phyloP scores from a whole-genome alignment of 2,888 invertebrate species.

The Monoplex corrugatus region DNA sequence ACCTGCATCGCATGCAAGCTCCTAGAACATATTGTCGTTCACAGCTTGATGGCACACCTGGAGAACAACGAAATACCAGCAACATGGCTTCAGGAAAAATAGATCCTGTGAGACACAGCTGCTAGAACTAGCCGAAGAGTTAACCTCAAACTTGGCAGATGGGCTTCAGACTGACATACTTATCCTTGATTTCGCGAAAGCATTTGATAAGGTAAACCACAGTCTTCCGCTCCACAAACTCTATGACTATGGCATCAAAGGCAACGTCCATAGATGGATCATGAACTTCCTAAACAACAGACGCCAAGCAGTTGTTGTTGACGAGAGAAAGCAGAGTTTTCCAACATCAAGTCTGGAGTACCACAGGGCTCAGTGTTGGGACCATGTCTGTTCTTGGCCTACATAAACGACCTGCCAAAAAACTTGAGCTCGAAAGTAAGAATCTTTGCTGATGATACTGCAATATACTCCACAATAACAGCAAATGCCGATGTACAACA shows the following conservation, averaged over 20 bases:
- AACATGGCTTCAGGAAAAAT: background rate
- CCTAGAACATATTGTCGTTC: slow-evolving; percentile 1
- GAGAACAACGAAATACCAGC: background rate
- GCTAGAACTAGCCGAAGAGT: background rate
- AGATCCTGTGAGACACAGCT: background rate
- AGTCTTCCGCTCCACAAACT: background rate
- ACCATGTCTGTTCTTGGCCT: slow-evolving; percentile 7
- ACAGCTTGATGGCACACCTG: slow-evolving; percentile 11
- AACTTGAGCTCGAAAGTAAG: background rate
- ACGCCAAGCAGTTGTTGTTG: slow-evolving; percentile 1
- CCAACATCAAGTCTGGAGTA: slow-evolving; percentile 17
- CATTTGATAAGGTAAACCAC: slow-evolving; percentile 23
- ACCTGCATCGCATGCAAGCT: slow-evolving; percentile 6
- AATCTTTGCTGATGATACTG: slow-evolving; percentile 9
- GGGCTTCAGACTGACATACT: slow-evolving; percentile 14
- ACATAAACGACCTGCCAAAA: background rate
- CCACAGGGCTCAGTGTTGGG: slow-evolving; percentile 35
- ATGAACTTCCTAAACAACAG: background rate
- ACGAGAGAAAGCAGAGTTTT: background rate
- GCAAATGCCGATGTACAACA: background rate
- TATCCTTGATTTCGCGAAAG: slow-evolving; percentile 29
- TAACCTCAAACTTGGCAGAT: background rate
- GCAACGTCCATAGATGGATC: slow-evolving; percentile 10
- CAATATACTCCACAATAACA: background rate
- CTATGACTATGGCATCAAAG: background rate